Conservation (phyloP, 1,140 invertebrate genomes). For the Hydropsyche tenuis region DNA sequence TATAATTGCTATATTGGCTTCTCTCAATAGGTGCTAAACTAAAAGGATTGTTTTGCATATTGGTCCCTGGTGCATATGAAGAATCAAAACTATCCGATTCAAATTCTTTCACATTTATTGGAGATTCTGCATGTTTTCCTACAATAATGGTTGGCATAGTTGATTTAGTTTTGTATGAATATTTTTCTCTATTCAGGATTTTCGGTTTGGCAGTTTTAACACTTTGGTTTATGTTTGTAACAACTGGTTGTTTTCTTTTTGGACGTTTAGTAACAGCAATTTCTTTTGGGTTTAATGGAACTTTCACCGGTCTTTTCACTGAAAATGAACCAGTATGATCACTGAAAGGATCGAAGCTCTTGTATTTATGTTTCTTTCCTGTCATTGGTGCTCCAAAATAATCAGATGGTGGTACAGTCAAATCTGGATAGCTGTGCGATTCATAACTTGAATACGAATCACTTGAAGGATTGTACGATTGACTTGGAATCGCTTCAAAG, state of each 20-base stretch:
- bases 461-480: slow-evolving; percentile 34
- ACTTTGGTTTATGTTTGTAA: slow-evolving; percentile 47
- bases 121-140: slow-evolving; percentile 54
- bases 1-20: slow-evolving; percentile 60
- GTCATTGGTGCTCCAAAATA: slow-evolving; percentile 41
- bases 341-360: slow-evolving; percentile 37
- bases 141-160: slow-evolving; percentile 53
- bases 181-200: slow-evolving; percentile 48
- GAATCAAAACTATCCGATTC: slow-evolving; percentile 51
- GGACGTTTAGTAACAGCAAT: slow-evolving; percentile 49
- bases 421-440: slow-evolving; percentile 42
- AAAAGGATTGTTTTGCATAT: slow-evolving; percentile 46
- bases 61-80: slow-evolving; percentile 46
- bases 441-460: slow-evolving; percentile 41
- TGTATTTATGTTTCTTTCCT: slow-evolving; percentile 2
- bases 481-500: slow-evolving; percentile 11
- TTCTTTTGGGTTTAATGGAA: slow-evolving; percentile 51
- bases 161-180: slow-evolving; percentile 48
- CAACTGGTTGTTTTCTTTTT: slow-evolving; percentile 34
- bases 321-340: slow-evolving; percentile 51
- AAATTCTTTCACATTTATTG: slow-evolving; percentile 12
- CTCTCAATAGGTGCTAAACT: slow-evolving; percentile 52
- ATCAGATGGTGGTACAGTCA: slow-evolving; percentile 37
- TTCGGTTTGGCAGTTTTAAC: slow-evolving; percentile 17
- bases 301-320: slow-evolving; percentile 39